Base-by-base conservation (phyloP, 2,888 invertebrate genomes). In the Oscheius sp. region DNA sequence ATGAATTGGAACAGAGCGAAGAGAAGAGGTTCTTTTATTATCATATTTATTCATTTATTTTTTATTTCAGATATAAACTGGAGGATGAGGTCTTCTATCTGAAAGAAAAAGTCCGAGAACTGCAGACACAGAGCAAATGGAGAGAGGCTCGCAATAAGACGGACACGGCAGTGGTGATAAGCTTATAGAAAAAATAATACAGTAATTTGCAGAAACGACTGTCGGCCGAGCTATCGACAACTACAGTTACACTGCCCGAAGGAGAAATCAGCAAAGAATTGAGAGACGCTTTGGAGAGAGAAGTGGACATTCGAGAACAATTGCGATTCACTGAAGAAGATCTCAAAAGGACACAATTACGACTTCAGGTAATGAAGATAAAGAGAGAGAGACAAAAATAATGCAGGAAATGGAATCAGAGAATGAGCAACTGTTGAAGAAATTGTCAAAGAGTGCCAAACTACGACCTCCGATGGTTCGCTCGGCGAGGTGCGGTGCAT, bases 401-500 rank as follows among this genome's bases (percentile, higher is more conserved):
- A 5, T 64, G 16, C 93, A 93, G 89, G 93, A 95, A 88, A 92
- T 96, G 89, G 96, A 97, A 91, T 95, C 95, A 90, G 96, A 97
- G 92, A 96, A 96, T 92, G 96, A 97, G 90, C 94, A 94, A 86
- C 92, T 96, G 90, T 93, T 94, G 90, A 92, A 94, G 91, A 96
- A 96, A 92, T 92, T 96, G 91, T 94, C 95, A 92, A 95, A 95
- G 93, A 93, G 96, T 93, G 94, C 95, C 91, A 84, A 83, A 46
- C 73, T 83, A 92, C 93, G 90, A 93, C 81, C 77, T 35, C 78
- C 84, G 73, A 81, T 83, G 79, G 83, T 80, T 59, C 77, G 84
- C 69, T 74, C 80, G 68, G 76, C 80, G 74, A 80, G 86, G 86
- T 74, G 76, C 72, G 72, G 56, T 43, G 72, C 72, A 66, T 72